Base-by-base conservation (phyloP, 35 echinoderm and acorn worm species). In the Heliocidaris erythrogramma region DNA sequence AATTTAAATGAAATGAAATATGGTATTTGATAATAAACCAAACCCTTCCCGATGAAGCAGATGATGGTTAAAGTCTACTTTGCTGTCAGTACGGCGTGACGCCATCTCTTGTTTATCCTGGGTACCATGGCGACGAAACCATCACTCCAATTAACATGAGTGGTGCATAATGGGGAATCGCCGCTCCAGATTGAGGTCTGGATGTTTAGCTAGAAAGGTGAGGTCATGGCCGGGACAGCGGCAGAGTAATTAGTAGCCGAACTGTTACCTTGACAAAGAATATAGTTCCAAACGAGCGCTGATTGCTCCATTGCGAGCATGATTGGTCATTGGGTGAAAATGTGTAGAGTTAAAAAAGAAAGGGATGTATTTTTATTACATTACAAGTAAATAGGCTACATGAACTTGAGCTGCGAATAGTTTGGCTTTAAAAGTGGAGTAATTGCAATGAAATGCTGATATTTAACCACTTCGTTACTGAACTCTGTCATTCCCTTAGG, bases 81-180 rank as follows among this genome's bases (percentile, higher is more conserved):
- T 29, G 65, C 65, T 78, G 18, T 78, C 27, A 21, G 65, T 27
- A 27, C 21, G 65, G 4, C 27, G 65, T 78, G 65, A 78, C 65
- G 65, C 65, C 65, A 78, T 78, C 65, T 78, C 65, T 78, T 78
- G 65, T 78, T 78, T 78, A 78, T 78, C 14, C 21, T 78, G 65
- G 65, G 7, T 78, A 78, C 65, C 65, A 78, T 78, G 65, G 65
- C 65, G 65, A 78, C 65, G 65, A 78, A 78, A 78, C 65, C 65
- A 78, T 78, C 65, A 78, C 65, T 78, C 65, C 65, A 78, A 78
- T 78, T 78, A 78, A 78, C 65, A 78, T 78, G 65, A 78, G 65
- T 78, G 65, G 65, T 78, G 65, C 65, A 78, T 78, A 78, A 78
- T 78, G 65, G 65, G 65, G 65, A 78, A 78, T 78, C 14, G 65